Base-by-base conservation (phyloP, 2,888 invertebrate genomes). In the Leptinotarsa rubiginosa region DNA sequence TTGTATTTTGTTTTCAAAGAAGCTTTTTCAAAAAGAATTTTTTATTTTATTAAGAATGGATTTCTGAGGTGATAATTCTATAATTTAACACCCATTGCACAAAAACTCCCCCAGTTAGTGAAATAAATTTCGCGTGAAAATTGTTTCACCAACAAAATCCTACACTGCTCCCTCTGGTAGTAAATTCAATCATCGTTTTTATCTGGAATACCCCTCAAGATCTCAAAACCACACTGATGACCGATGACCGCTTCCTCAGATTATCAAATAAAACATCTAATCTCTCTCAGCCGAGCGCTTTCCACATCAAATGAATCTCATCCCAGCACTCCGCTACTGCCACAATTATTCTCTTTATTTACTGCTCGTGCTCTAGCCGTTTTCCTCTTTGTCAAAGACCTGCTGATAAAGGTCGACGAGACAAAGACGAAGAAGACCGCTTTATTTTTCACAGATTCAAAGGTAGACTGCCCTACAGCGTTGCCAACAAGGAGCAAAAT, bases 401-500 rank as follows among this genome's bases (percentile, higher is more conserved):
- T 52, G 59, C 59, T 59, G 59, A 59, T 59, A 59, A 59, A 59
- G 59, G 20, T 59, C 59, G 59, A 59, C 31, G 62, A 62, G 62
- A 62, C 62, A 62, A n/a, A 62, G 62, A 62, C 41, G 41, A 41
- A 62, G 62, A 41, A 62, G 62, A 41, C 62, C 62, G 62, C 62
- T 62, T 62, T n/a, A 62, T 62, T 62, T 62, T 62, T 62, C 62
- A 62, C n/a, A 62, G 62, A 41, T 62, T 62, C 62, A 62, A 31
- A 62, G 41, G 62, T 41, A 41, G 62, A 62, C 62, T 62, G 62
- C 62, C 41, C 10, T 41, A 41, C 41, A 41, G 10, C 10, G 41
- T 41, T 41, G 41, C 41, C 41, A 41, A 5, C 41, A 41, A 41
- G 1, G 0, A 41, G 41, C 41, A 41, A 41, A 41, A 41, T 12